Conservation (phyloP, 2,113 vertebrate genomes). For the Podarcis cretensis region DNA sequence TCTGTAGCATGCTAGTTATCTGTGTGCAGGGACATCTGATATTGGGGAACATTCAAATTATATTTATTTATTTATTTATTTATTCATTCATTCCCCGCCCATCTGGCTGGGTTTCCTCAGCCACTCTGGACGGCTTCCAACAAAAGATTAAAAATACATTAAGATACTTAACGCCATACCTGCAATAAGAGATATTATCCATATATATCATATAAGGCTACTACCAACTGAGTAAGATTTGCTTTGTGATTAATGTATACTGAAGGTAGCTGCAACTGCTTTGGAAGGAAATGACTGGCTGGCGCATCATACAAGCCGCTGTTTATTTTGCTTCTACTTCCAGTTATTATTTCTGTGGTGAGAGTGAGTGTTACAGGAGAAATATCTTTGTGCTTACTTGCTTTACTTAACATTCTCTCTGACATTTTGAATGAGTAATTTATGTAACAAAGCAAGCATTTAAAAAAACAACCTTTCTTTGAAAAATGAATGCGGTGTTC, state of each 20-base stretch:
- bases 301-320: fast-evolving
- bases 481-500: neutral
- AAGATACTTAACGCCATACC: neutral
- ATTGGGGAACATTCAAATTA: neutral
- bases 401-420: neutral
- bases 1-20: neutral
- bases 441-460: neutral
- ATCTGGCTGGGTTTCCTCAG: no score
- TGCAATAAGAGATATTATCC: neutral
- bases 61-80: no score
- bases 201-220: neutral
- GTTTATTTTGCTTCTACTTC: neutral
- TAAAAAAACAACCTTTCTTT: neutral
- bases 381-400: neutral
- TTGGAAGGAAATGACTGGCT: conserved; percentile 3
- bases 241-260: neutral
- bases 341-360: conserved; percentile 27
- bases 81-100: no score
- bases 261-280: neutral
- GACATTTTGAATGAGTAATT: neutral
- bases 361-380: conserved; percentile 21
- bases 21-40: neutral
- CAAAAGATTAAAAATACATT: neutral
- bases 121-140: no score
- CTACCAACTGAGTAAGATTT: neutral